Evolutionary conservation across 2,888 invertebrate genomes (phyloP).

Genomic region (Argynnis bischoffii): DNA sequence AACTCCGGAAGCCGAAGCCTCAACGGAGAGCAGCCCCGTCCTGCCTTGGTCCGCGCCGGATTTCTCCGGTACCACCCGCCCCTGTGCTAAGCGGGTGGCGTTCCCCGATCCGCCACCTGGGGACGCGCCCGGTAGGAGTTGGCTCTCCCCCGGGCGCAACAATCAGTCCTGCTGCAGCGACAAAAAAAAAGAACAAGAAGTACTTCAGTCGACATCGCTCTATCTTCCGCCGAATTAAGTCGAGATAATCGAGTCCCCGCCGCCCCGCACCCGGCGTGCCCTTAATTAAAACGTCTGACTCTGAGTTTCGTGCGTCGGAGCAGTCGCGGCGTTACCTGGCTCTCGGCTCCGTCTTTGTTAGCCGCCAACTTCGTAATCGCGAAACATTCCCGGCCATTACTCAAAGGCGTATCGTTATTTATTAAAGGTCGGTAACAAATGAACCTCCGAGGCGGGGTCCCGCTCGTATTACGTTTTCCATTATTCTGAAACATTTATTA

Average conservation of each 20-base stretch:
- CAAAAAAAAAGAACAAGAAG: constrained; percentile 42
- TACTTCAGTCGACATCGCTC: constrained; percentile 35
- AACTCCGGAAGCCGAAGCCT: too few relatives aligned
- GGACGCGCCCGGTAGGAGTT: too few relatives aligned
- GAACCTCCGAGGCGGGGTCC: constrained; percentile 39
- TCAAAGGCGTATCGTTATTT: constrained; percentile 43
- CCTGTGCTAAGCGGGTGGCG: too few relatives aligned
- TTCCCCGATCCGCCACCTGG: too few relatives aligned
- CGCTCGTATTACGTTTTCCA: constrained; percentile 41
- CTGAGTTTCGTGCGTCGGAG: constrained; percentile 37
- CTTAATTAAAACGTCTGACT: constrained; percentile 59
- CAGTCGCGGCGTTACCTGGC: constrained; percentile 23
- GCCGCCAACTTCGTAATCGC: constrained; percentile 44
- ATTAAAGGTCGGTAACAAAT: constrained; percentile 44
- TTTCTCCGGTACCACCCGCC: too few relatives aligned
- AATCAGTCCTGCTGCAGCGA: constrained; percentile 21
- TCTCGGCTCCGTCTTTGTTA: constrained; percentile 32
- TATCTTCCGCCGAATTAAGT: constrained; percentile 51
- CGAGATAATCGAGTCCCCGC: constrained; percentile 49
- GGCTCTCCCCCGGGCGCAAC: too few relatives aligned
- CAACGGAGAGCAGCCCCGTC: too few relatives aligned
- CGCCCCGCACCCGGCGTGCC: constrained; percentile 41
- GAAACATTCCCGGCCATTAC: constrained; percentile 51
- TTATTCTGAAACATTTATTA: constrained; percentile 42
- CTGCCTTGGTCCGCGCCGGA: too few relatives aligned